A percentile compares a stretch with the other conserved stretches of the same genome.
These are phyloP conservation scores for Heliocidaris tuberculata DNA, from an alignment of 35 echinoderm and acorn worm species.

Conservation along the genomic window DNA sequence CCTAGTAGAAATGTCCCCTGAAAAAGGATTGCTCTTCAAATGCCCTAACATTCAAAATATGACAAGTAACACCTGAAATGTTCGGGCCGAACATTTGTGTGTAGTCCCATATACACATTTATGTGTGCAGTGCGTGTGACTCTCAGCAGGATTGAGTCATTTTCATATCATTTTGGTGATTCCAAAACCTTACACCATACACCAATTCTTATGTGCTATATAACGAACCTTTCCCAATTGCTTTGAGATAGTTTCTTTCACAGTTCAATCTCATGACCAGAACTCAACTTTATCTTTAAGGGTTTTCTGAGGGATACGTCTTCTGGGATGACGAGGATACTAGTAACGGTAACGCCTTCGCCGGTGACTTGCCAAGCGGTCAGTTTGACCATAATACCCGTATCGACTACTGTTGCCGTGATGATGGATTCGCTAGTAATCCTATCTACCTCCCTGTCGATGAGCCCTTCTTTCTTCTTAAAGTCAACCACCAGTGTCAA, in stretches of 20 bases:
- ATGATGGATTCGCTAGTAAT: slow-evolving; percentile 62
- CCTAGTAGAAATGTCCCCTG: too few species aligned
- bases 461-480: slow-evolving; percentile 62
- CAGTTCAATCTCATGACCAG: not conserved
- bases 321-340: slow-evolving; percentile 85
- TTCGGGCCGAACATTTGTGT: too few species aligned
- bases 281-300: slow-evolving; percentile 15
- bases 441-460: slow-evolving; percentile 60
- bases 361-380: slow-evolving; percentile 66
- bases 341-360: slow-evolving; percentile 54
- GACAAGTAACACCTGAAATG: too few species aligned
- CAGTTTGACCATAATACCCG: slow-evolving; percentile 65
- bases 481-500: slow-evolving; percentile 60
- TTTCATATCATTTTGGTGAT: too few species aligned
- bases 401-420: slow-evolving; percentile 76
- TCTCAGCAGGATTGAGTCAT: too few species aligned
- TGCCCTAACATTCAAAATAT: too few species aligned
- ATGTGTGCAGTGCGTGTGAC: too few species aligned
- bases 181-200: too few species aligned
- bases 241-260: not conserved
- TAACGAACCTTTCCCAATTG: too few species aligned
- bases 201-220: too few species aligned
- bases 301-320: slow-evolving; percentile 59
- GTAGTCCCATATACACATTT: too few species aligned
- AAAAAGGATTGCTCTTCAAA: too few species aligned